A percentile compares a stretch with the other conserved stretches of the same genome.
Evolutionary conservation across 2,797 vertebrate genomes (phyloP).

Genomic region (Microctenopoma steveboyesi): DNA sequence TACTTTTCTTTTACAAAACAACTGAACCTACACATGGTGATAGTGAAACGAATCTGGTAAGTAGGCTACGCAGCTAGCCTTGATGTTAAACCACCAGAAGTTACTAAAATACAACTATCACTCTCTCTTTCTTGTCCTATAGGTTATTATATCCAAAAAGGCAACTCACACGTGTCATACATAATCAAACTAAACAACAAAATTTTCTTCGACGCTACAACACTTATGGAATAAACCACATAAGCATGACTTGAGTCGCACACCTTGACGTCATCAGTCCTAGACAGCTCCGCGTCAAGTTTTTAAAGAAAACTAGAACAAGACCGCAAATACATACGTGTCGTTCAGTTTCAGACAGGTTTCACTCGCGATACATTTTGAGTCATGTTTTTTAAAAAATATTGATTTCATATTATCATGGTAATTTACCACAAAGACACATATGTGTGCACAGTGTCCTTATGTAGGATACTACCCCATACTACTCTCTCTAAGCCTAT

Average conservation of each 20-base stretch:
- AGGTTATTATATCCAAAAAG: background rate
- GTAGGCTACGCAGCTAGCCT: background rate
- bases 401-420: background rate
- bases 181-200: background rate
- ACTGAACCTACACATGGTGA: background rate
- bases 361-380: no score
- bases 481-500: background rate
- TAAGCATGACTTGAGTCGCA: conserved; percentile 44
- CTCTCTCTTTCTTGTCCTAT: background rate
- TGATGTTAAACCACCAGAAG: background rate
- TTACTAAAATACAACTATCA: background rate
- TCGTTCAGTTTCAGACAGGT: background rate
- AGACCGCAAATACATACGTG: background rate
- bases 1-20: background rate
- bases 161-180: background rate
- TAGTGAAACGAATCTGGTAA: background rate
- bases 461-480: background rate
- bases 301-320: background rate
- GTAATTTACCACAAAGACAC: background rate
- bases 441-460: background rate
- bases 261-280: conserved; percentile 47
- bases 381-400: background rate
- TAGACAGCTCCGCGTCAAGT: conserved; percentile 32
- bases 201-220: background rate
- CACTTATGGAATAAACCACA: background rate